Evolutionary conservation across 2,113 vertebrate genomes (phyloP), one percentile per base, ranked within the genome.

Genomic region (Thymallus thymallus): DNA sequence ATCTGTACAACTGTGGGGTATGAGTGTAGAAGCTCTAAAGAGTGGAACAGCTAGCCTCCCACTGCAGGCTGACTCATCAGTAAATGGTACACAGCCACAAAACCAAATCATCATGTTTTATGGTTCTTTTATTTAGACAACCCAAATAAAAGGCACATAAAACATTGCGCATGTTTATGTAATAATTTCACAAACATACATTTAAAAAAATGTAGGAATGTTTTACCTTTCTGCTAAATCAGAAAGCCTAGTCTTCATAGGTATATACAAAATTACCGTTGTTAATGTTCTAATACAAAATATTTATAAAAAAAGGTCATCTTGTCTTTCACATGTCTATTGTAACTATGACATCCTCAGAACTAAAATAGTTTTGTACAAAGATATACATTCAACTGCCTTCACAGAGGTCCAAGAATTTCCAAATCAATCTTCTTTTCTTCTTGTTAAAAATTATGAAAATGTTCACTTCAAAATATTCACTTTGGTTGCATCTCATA

Each of bases 221-320:
- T 97, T 96, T 90, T 93, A 94, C 92, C 95, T 96, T 95, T 96
- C 96, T 96, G 95, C 97, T 97, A 97, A 97, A 92, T 95, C 96
- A 97, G 95, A 97, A 98, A 98, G 95, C 92, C 96, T 98, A 98
- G 93, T 94, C 92, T 96, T 97, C 94, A 93, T 98, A 41, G 35
- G 35, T 41, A 96, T 98, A 96, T 98, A 98, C 95, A 98, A 98
- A 98, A 96, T 97, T 96, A 97, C 95, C 96, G 92, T 96, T 95
- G 96, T 99, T 99, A 97, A 98, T 97, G 95, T 98, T 96, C 97
- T 98, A 98, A 97, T 98, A 98, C 95, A 98, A 99, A 99, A 98
- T 94, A 94, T 95, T 97, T 98, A 95, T 97, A 97, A 96, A 98
- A 97, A 96, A 98, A 97, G 88, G 89, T 97, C 96, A 96, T 93